phyloP scores from a whole-genome alignment of 92 coral and sea anemone species.

The Siderastrea siderea region DNA sequence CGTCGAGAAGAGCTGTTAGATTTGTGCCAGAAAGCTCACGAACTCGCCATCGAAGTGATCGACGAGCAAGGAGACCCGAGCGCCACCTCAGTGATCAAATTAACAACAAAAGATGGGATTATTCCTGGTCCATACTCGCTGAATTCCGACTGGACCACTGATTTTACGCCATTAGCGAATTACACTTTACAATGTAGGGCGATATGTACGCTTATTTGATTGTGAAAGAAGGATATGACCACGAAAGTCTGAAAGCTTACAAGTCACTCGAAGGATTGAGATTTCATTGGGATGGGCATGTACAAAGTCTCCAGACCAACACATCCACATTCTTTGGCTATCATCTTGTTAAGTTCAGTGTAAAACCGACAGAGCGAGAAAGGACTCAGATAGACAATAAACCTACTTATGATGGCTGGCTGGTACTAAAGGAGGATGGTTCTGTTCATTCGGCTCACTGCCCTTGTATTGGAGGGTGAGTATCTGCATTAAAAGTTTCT shows the following conservation, averaged over 20 bases:
- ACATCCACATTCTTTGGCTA: no score
- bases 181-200: constrained; percentile 33
- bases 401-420: constrained; percentile 39
- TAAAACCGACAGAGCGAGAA: constrained; percentile 39
- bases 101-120: not conserved
- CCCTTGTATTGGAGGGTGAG: constrained; percentile 53
- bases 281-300: no score
- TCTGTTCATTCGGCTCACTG: constrained; percentile 45
- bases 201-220: constrained; percentile 48
- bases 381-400: constrained; percentile 20
- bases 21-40: no score
- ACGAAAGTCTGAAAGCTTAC: no score
- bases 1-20: no score
- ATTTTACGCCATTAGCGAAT: constrained; percentile 25
- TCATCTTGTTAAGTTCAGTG: no score
- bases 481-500: not conserved
- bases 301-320: no score
- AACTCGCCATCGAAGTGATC: not conserved
- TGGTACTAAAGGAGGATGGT: constrained; percentile 30
- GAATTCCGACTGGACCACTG: constrained; percentile 45
- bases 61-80: constrained; percentile 12
- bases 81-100: not conserved
- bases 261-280: no score
- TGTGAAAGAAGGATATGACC: not conserved
- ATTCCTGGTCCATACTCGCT: constrained; percentile 28